These are phyloP conservation scores for Antheraea mylitta DNA, from an alignment of 1,140 invertebrate species.

Conservation along the genomic window DNA sequence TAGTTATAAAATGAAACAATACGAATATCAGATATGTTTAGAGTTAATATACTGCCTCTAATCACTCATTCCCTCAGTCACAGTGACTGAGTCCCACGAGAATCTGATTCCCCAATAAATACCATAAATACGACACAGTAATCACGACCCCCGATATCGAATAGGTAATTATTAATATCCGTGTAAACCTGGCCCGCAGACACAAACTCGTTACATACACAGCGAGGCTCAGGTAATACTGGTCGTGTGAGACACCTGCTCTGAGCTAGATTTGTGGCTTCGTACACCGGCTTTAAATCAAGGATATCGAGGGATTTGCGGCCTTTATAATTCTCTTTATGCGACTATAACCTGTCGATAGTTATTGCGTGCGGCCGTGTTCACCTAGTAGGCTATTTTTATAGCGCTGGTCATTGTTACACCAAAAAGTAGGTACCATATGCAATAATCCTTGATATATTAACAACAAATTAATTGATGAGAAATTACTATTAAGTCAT, in stretches of 20 bases:
- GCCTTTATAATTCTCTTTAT: conserved; percentile 7
- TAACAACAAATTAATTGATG: too few relatives aligned
- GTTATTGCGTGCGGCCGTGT: not conserved
- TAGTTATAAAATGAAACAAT: too few relatives aligned
- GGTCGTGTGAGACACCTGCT: too few relatives aligned
- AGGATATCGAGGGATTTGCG: conserved; percentile 9
- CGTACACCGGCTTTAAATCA: conserved; percentile 5
- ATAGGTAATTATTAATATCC: not conserved
- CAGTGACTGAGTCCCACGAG: not conserved
- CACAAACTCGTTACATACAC: not conserved
- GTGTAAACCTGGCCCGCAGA: not conserved
- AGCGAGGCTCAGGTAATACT: not conserved
- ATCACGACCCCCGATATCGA: not conserved
- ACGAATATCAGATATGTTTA: too few relatives aligned
- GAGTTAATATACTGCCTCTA: too few relatives aligned
- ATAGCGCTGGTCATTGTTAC: too few relatives aligned
- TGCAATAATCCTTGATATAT: too few relatives aligned
- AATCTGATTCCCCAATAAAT: not conserved
- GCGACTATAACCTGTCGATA: not conserved
- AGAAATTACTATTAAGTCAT: too few relatives aligned
- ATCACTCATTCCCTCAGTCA: too few relatives aligned
- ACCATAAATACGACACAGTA: not conserved
- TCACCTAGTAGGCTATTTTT: not conserved
- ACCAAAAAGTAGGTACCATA: too few relatives aligned
- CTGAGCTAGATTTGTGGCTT: conserved; percentile 10